Evolutionary conservation across 2,797 vertebrate species (phyloP).

Genomic region (Lacerta viridis): DNA sequence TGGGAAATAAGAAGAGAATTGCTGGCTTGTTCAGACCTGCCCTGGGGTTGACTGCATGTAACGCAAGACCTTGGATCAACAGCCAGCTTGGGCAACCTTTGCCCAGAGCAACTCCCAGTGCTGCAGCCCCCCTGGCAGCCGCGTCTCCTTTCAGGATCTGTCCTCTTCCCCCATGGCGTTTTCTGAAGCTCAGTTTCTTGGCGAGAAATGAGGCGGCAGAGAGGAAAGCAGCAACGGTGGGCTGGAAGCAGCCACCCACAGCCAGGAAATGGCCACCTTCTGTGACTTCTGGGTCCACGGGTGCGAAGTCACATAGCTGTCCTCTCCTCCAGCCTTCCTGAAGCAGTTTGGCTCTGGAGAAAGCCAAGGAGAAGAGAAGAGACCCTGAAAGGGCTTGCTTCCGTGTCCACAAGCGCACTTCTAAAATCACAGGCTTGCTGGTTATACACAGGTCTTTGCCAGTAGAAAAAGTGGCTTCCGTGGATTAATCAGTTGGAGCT

Average conservation of each 20-base stretch:
- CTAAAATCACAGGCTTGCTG: neutral
- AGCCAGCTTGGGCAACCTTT: conserved; percentile 19
- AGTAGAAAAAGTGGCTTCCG: neutral
- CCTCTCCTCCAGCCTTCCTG: neutral
- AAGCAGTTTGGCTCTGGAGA: too few relatives aligned
- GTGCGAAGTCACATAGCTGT: neutral
- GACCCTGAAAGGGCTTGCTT: neutral
- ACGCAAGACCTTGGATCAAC: conserved; percentile 31
- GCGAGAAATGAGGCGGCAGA: neutral
- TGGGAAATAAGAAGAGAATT: conserved; percentile 39
- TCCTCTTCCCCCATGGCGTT: neutral
- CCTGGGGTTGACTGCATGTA: conserved; percentile 37
- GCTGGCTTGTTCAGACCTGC: conserved; percentile 59
- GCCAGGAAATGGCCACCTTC: neutral
- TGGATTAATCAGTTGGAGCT: neutral
- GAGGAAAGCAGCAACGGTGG: neutral
- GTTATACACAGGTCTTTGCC: neutral
- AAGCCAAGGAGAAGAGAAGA: neutral
- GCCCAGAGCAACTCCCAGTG: neutral
- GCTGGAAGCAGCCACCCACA: neutral
- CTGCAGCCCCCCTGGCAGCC: neutral
- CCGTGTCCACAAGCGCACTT: too few relatives aligned
- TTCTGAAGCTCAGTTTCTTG: neutral
- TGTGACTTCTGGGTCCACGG: too few relatives aligned
- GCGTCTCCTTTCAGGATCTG: neutral